A percentile compares a stretch with the other conserved stretches of the same genome.
Conservation (phyloP, 2,113 vertebrate genomes). For the Orycteropus afer region DNA sequence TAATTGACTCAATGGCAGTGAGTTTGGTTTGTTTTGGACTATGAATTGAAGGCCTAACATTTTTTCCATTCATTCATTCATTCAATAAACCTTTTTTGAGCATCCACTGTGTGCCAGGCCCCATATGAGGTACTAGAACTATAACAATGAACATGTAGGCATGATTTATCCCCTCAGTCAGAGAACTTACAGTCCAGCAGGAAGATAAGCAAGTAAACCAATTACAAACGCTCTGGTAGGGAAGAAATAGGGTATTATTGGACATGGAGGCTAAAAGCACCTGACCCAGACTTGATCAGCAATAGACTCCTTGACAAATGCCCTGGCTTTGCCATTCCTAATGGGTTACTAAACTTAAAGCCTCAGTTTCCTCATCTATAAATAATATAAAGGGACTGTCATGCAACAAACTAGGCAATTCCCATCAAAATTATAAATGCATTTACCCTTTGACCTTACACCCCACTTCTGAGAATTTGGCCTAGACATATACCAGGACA, state of each 20-base stretch:
- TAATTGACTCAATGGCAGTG: too few relatives aligned
- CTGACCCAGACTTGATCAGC: not conserved
- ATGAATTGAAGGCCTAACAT: not conserved
- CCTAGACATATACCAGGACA: not conserved
- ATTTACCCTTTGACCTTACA: not conserved
- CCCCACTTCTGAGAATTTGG: not conserved
- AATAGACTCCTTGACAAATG: not conserved
- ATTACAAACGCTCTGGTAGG: not conserved
- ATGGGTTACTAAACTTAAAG: not conserved
- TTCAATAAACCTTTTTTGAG: not conserved
- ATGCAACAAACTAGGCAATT: not conserved
- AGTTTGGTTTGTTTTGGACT: not conserved
- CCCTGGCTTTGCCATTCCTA: not conserved
- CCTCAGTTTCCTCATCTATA: slow-evolving; percentile 1
- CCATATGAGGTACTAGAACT: not conserved
- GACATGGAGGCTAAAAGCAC: not conserved
- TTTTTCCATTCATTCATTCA: not conserved
- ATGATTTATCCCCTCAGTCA: not conserved
- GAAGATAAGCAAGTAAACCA: slow-evolving; percentile 29
- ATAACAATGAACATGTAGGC: not conserved
- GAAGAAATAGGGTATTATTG: not conserved
- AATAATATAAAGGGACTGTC: not conserved
- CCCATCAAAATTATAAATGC: slow-evolving; percentile 1
- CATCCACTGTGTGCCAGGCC: not conserved
- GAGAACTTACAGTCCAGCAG: not conserved